Evolutionary conservation across 2,113 vertebrate genomes (phyloP), one percentile per base, ranked within the genome.

Genomic region (Ammodytes dubius): DNA sequence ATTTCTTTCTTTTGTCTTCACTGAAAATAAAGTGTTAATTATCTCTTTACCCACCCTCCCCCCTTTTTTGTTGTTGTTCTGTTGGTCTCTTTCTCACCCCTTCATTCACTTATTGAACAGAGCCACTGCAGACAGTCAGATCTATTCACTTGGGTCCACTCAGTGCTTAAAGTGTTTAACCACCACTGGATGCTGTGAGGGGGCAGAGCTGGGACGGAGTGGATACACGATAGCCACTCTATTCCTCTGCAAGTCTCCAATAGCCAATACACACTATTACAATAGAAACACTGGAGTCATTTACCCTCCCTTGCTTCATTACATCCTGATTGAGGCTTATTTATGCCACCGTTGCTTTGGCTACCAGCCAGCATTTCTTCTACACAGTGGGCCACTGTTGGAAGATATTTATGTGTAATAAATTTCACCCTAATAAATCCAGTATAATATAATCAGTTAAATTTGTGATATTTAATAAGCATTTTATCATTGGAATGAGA

Each of bases 121-220:
- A 81, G 17, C 50, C 78, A 85, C 27, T 27, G 71, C 80, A 88
- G 84, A 91, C 86, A 91, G 87, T 47, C 79, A 69, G 66, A 83
- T 86, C 87, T 88, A 91, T 93, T 93, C 87, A 93, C 89, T 86
- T 67, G 60, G 87, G 90, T 91, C 69, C 85, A 83, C 83, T 91
- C 88, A 54, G 79, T 87, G 77, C 57, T 70, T 82, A 77, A 88
- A 90, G 89, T 87, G 85, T 92, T 92, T 87, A 87, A 89, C 87
- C 77, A 84, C 84, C 76, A 82, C 74, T 86, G 79, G 85, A 61
- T 86, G 86, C 73, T 89, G 81, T 70, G 64, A 79, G 81, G 74
- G 80, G 74, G 83, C 68, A 68, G 86, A 82, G 74, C 68, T 78
- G 43, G 46, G 76, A 37, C 17, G 77, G 76, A 27, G 71, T 71